A percentile compares a stretch with the other conserved stretches of the same genome.
These are phyloP conservation scores for Hepsetus odoe DNA, from an alignment of 2,113 vertebrate species.

Conservation along the genomic window DNA sequence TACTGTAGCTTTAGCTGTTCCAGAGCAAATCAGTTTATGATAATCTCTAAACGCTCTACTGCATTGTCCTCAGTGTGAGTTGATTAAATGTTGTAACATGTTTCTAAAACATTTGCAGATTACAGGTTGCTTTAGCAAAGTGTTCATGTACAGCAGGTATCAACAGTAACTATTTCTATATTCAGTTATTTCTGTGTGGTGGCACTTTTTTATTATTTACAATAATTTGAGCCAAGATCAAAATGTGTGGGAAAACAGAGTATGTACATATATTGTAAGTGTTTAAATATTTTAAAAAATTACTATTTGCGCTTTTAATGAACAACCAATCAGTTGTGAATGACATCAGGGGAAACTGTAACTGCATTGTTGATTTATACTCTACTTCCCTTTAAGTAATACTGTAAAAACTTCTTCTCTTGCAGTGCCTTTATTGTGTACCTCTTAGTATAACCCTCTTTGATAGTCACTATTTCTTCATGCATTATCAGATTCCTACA, in stretches of 20 bases:
- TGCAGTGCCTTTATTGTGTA: neutral
- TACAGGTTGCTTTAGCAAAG: slow-evolving; percentile 40
- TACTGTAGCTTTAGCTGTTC: neutral
- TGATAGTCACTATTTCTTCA: slow-evolving; percentile 31
- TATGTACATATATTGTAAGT: too few species aligned
- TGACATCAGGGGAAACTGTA: neutral
- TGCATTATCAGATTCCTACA: slow-evolving; percentile 29
- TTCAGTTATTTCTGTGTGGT: too few species aligned
- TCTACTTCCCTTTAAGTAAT: neutral
- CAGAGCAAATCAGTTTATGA: slow-evolving; percentile 32
- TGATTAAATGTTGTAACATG: slow-evolving; percentile 38
- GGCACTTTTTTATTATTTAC: neutral
- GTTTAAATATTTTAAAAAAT: too few species aligned
- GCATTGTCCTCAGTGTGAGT: slow-evolving; percentile 27
- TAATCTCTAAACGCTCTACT: slow-evolving; percentile 41
- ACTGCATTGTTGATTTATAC: neutral
- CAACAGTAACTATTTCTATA: neutral
- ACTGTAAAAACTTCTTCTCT: neutral
- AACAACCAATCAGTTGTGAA: neutral
- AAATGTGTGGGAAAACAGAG: neutral
- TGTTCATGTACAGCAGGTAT: slow-evolving; percentile 9
- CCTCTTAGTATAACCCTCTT: slow-evolving; percentile 24
- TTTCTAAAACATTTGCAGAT: slow-evolving; percentile 43
- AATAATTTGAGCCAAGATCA: neutral
- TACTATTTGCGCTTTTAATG: neutral